Percentiles rank a stretch among this genome's conserved stretches.
Conservation (phyloP, 37 sponge, comb jelly and placozoan genomes). For the Aplysina aerophoba region DNA sequence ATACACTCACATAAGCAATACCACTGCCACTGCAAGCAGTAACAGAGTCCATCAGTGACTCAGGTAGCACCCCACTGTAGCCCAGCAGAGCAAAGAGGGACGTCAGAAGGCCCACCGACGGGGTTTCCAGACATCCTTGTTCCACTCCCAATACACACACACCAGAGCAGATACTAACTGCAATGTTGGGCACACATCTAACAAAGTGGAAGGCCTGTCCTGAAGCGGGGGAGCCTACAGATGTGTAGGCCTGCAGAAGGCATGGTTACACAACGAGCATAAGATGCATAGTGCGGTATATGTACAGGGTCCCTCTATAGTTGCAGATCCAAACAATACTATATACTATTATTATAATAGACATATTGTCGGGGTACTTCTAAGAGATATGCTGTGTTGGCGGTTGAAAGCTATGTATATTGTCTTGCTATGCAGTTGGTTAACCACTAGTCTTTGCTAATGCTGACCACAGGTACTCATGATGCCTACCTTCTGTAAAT, state of each 20-base stretch:
- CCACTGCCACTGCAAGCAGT: conserved; percentile 74
- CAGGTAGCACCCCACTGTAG: conserved; percentile 58
- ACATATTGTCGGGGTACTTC: too few relatives aligned
- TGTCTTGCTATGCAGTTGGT: not conserved
- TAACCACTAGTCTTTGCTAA: too few relatives aligned
- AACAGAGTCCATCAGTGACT: conserved; percentile 60
- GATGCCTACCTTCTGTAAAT: not conserved
- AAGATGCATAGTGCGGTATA: not conserved
- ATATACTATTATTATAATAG: too few relatives aligned
- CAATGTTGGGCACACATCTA: not conserved
- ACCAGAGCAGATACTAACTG: not conserved
- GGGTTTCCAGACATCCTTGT: not conserved
- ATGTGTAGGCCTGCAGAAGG: not conserved
- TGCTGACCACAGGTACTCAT: too few relatives aligned
- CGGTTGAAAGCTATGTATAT: too few relatives aligned
- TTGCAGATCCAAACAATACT: too few relatives aligned
- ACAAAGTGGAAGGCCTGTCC: not conserved
- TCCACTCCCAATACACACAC: conserved; percentile 16
- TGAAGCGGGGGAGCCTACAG: too few relatives aligned
- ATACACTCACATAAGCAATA: conserved; percentile 73
- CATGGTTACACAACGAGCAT: not conserved
- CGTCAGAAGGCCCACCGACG: not conserved
- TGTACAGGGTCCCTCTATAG: too few relatives aligned
- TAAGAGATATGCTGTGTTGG: too few relatives aligned
- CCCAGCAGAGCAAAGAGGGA: conserved; percentile 50